A percentile compares a stretch with the other conserved stretches of the same genome.
These are phyloP conservation scores for Acromyrmex echinatior DNA, from an alignment of 1,140 invertebrate genomes.

Conservation along the genomic window DNA sequence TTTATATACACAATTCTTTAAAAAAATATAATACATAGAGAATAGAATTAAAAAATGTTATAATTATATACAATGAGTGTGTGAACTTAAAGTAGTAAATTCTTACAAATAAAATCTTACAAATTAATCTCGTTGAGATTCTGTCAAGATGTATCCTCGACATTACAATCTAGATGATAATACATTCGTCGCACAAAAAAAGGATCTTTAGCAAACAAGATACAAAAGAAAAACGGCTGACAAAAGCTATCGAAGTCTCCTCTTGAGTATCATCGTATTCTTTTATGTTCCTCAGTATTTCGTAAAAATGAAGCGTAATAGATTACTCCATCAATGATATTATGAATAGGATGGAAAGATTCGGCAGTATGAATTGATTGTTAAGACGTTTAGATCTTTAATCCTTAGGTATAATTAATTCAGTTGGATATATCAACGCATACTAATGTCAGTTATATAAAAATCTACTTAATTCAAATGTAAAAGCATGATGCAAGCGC, in stretches of 20 bases:
- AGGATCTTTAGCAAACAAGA: constrained; percentile 21
- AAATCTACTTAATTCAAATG: constrained; percentile 6
- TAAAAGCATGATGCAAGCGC: constrained; percentile 8
- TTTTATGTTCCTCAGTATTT: constrained; percentile 7
- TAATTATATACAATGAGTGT: constrained; percentile 77
- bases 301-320: constrained; percentile 54
- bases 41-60: constrained; percentile 75
- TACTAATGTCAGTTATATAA: not conserved
- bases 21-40: constrained; percentile 81
- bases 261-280: constrained; percentile 54
- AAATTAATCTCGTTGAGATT: constrained; percentile 62
- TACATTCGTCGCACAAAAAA: constrained; percentile 27
- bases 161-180: constrained; percentile 12
- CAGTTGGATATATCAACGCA: not conserved
- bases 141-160: not conserved
- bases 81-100: constrained; percentile 64
- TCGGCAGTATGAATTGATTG: not conserved
- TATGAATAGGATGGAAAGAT: not conserved
- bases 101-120: constrained; percentile 67
- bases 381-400: not conserved
- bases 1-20: constrained; percentile 80
- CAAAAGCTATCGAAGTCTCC: constrained; percentile 20
- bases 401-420: not conserved
- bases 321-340: constrained; percentile 34
- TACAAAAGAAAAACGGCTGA: not conserved